Evolutionary conservation across 2,113 vertebrate species (phyloP), one percentile per base, ranked within the genome.

Genomic region (Halichoeres trimaculatus): DNA sequence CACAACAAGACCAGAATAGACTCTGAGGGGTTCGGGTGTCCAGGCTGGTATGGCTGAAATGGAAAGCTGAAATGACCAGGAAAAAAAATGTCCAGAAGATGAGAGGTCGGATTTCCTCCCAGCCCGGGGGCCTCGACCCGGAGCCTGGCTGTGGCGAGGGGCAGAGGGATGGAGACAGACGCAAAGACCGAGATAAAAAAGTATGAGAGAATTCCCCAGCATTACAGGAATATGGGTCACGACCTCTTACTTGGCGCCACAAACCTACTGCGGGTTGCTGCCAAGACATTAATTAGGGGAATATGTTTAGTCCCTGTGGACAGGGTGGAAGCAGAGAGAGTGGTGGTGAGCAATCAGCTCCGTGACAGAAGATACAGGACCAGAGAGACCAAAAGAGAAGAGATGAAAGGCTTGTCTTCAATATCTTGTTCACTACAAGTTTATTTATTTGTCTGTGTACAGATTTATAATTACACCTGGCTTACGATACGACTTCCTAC

Each of bases 231-330:
- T 34, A 23, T 61, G 68, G 65, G 60, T 74, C 76, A 38, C 75
- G 74, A 53, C 72, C 80, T 26, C 65, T 30, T 12, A 53, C 70
- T 78, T 88, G 76, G 80, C 78, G 68, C 88, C 89, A 85, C 89
- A 89, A 85, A 77, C 30, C 12, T 24, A 38, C 60, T 19, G 66
- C 74, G 2, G 4, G 70, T 70, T 68, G 77, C 80, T 90, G 91
- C 84, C 88, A 90, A 90, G 74, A 84, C 70, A 88, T 89, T 90
- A 92, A 94, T 88, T 90, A 92, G 84, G 70, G 73, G 53, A 90
- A 93, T 90, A 87, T 83, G 79, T 91, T 89, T 93, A 90, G 83
- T 88, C 85, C 53, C 61, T 24, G 20, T 43, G 36, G 70, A 63
- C 16, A 30, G 63, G 58, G 30, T 66, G 50, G 57, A 67, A 43